Conservation (phyloP, 2,888 invertebrate species). For the Phlogophora meticulosa region DNA sequence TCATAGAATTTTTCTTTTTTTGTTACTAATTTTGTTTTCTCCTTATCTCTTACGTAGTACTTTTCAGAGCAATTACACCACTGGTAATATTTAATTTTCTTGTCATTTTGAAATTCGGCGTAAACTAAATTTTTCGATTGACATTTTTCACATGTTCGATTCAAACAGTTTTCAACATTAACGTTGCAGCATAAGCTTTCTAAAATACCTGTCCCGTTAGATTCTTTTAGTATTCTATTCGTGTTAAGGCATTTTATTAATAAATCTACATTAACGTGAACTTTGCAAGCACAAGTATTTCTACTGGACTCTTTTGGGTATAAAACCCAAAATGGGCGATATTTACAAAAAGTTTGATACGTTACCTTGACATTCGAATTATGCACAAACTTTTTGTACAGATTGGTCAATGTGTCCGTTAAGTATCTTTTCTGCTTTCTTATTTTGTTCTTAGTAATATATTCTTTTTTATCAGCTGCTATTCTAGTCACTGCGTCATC, state of each 20-base stretch:
- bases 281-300: slow-evolving; percentile 21
- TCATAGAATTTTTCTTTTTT: slow-evolving; percentile 6
- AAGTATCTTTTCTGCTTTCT: slow-evolving; percentile 13
- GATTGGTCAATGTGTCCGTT: slow-evolving; percentile 5
- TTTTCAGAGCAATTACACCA: slow-evolving; percentile 19
- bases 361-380: slow-evolving; percentile 20
- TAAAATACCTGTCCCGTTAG: slow-evolving; percentile 6
- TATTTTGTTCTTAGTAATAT: slow-evolving; percentile 15
- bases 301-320: slow-evolving; percentile 15
- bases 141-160: slow-evolving; percentile 1
- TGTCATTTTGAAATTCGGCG: slow-evolving; percentile 7
- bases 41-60: slow-evolving; percentile 7
- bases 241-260: slow-evolving; percentile 6
- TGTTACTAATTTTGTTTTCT: slow-evolving; percentile 5
- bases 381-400: slow-evolving; percentile 16
- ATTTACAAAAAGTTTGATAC: slow-evolving; percentile 35
- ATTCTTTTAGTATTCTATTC: background rate
- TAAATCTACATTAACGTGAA: slow-evolving; percentile 5
- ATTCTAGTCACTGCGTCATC: slow-evolving; percentile 25
- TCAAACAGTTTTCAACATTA: slow-evolving; percentile 15
- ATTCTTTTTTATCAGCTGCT: slow-evolving; percentile 36
- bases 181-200: slow-evolving; percentile 7
- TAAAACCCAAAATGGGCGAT: slow-evolving; percentile 26
- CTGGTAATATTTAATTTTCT: slow-evolving; percentile 13
- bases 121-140: background rate